Percentiles rank a stretch among this genome's conserved stretches.
These are phyloP conservation scores for Eristalinus sepulchralis DNA, from an alignment of 2,888 invertebrate genomes.

Conservation along the genomic window DNA sequence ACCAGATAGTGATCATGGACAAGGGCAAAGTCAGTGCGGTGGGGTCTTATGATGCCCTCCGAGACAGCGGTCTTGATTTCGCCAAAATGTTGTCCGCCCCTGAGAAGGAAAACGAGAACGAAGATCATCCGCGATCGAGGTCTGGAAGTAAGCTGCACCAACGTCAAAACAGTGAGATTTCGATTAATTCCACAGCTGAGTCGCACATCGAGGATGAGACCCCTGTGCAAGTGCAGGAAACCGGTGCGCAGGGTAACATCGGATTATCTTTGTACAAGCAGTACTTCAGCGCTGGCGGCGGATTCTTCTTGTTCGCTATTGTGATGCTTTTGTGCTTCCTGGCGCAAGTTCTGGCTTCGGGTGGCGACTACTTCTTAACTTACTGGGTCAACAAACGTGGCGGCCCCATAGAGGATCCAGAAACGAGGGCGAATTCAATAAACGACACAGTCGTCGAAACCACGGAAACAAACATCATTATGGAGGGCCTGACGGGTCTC, in stretches of 20 bases:
- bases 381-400: constrained; percentile 83
- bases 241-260: constrained; percentile 84
- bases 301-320: constrained; percentile 83
- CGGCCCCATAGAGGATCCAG: background rate
- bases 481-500: constrained; percentile 17
- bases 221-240: constrained; percentile 82
- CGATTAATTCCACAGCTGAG: constrained; percentile 82
- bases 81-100: constrained; percentile 85
- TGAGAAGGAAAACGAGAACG: constrained; percentile 79
- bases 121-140: constrained; percentile 75
- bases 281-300: constrained; percentile 88
- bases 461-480: constrained; percentile 20
- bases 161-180: constrained; percentile 79
- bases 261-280: constrained; percentile 84
- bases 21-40: constrained; percentile 82
- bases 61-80: constrained; percentile 89
- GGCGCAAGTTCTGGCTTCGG: constrained; percentile 87
- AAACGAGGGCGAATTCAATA: background rate
- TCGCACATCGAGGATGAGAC: constrained; percentile 80
- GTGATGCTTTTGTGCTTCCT: constrained; percentile 85
- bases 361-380: constrained; percentile 89
- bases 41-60: constrained; percentile 87
- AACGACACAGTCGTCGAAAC: constrained; percentile 36
- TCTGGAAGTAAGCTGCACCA: constrained; percentile 75
- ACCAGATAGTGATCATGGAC: constrained; percentile 82